phyloP scores from a whole-genome alignment of 2,797 vertebrate genomes.

The Xerus rutilus region DNA sequence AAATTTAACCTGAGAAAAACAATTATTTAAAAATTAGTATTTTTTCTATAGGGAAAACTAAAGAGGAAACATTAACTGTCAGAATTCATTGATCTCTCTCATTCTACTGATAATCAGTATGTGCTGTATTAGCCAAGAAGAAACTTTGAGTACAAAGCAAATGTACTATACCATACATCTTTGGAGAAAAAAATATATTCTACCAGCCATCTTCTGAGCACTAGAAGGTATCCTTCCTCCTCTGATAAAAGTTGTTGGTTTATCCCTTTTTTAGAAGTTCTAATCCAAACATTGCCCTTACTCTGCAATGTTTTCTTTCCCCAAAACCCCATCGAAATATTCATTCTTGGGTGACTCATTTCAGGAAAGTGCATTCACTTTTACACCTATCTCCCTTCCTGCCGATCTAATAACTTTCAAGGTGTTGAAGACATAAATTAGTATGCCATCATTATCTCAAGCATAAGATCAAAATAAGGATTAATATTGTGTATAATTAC shows the following conservation, averaged over 20 bases:
- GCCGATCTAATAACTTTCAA: not conserved
- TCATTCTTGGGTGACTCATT: not conserved
- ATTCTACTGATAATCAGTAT: not conserved
- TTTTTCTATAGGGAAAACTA: not conserved
- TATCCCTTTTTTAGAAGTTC: constrained; percentile 2
- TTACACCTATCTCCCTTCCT: not conserved
- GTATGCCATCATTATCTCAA: not conserved
- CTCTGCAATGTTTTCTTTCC: not conserved
- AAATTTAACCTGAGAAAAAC: constrained; percentile 27
- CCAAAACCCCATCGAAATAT: not conserved
- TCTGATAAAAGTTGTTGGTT: not conserved
- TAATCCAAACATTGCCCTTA: not conserved
- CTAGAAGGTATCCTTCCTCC: not conserved
- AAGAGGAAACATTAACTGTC: constrained; percentile 6
- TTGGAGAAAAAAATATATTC: not conserved
- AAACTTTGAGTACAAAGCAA: not conserved
- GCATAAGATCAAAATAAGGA: not conserved
- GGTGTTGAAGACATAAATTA: not conserved
- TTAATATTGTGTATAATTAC: not conserved
- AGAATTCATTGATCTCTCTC: not conserved
- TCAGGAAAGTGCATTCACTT: not conserved
- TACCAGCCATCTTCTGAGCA: not conserved
- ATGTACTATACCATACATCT: not conserved
- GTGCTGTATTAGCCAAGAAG: not conserved
- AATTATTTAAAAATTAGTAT: not conserved